Percentiles rank a stretch among this genome's conserved stretches.
phyloP scores from a whole-genome alignment of 2,797 vertebrate genomes.

The Urophycis tenuis region DNA sequence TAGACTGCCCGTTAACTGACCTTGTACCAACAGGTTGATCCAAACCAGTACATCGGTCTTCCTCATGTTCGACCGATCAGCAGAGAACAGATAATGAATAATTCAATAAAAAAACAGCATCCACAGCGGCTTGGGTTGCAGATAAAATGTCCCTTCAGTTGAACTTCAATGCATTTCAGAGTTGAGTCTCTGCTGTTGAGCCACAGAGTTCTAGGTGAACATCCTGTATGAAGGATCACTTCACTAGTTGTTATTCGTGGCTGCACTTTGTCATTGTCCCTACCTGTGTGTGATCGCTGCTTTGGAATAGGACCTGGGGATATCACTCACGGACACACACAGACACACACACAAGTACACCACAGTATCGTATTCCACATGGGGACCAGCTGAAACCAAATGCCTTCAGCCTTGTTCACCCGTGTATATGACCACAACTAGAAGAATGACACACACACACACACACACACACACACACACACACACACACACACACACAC shows the following conservation, averaged over 20 bases:
- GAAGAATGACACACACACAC: constrained; percentile 3
- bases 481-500: constrained; percentile 30
- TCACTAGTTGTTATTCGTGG: constrained; percentile 47
- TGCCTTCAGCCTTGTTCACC: constrained; percentile 39
- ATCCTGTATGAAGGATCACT: constrained; percentile 55
- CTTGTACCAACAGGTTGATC: constrained; percentile 65
- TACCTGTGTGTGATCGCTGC: constrained; percentile 37
- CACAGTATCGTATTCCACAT: constrained; percentile 56
- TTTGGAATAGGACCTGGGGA: constrained; percentile 64
- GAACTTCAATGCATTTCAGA: constrained; percentile 34
- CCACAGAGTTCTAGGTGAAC: constrained; percentile 35
- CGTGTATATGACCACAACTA: constrained; percentile 51
- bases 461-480: neutral
- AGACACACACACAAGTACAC: constrained; percentile 36
- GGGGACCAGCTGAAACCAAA: constrained; percentile 52
- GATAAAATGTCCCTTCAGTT: constrained; percentile 37
- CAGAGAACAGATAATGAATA: constrained; percentile 44
- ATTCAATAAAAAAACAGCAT: constrained; percentile 49
- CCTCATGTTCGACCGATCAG: constrained; percentile 62
- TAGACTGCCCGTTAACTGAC: constrained; percentile 52
- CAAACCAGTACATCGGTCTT: constrained; percentile 56
- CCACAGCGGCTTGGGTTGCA: constrained; percentile 21
- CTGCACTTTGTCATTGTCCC: constrained; percentile 39
- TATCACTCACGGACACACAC: constrained; percentile 50
- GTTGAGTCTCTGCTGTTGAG: constrained; percentile 5